Percentiles rank a stretch among this genome's conserved stretches.
Evolutionary conservation across 2,113 vertebrate genomes (phyloP).

Genomic region (Pachypanchax playfairii): DNA sequence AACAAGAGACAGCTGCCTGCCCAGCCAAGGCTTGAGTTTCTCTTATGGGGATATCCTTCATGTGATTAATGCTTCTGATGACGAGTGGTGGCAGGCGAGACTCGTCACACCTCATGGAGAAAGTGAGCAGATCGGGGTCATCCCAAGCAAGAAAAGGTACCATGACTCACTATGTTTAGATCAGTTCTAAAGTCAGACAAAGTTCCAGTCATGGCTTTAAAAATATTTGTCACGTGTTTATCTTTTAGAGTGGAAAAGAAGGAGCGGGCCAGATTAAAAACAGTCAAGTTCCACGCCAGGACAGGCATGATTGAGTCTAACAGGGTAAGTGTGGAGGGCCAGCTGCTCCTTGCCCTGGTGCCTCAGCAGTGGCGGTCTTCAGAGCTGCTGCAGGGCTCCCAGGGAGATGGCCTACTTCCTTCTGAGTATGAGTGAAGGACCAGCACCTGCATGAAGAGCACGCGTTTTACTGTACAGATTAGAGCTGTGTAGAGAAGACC

Average conservation of each 20-base stretch:
- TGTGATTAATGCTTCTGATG: conserved; percentile 97
- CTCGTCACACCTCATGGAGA: conserved; percentile 95
- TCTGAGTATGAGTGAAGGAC: conserved; percentile 65
- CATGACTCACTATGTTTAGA: neutral
- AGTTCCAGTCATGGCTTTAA: neutral
- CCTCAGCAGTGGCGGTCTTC: conserved; percentile 51
- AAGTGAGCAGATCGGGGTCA: conserved; percentile 98
- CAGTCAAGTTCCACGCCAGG: conserved; percentile 97
- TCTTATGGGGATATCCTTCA: conserved; percentile 97
- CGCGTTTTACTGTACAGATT: conserved; percentile 67
- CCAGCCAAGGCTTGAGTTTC: conserved; percentile 98
- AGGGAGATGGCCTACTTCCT: conserved; percentile 72
- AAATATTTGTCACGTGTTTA: neutral
- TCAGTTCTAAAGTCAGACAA: neutral
- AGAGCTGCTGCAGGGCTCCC: conserved; percentile 63
- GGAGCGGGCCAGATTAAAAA: conserved; percentile 97
- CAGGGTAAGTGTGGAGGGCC: conserved; percentile 87
- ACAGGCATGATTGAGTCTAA: conserved; percentile 98
- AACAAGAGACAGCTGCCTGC: conserved; percentile 96
- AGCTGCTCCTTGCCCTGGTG: conserved; percentile 55
- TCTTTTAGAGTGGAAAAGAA: conserved; percentile 89
- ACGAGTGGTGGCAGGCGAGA: conserved; percentile 99
- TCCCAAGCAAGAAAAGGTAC: conserved; percentile 98
- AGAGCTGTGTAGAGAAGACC: conserved; percentile 36
- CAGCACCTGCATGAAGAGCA: conserved; percentile 56